Conservation (phyloP, 2,888 invertebrate species). For the Melanophora roralis region DNA sequence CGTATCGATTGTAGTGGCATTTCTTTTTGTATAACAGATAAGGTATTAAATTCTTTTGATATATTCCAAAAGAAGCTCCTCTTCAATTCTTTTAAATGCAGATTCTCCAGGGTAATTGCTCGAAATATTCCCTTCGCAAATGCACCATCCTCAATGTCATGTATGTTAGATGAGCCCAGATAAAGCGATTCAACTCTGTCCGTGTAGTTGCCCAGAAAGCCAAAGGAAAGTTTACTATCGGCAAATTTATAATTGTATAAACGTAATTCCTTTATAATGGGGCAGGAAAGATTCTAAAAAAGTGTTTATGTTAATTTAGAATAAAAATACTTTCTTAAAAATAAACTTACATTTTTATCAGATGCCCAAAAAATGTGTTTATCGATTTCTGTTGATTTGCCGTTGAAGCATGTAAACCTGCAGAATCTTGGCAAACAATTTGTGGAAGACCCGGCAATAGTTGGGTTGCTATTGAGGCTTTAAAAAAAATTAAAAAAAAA, state of each 20-base stretch:
- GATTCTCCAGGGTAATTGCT: conserved; percentile 66
- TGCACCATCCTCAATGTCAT: conserved; percentile 65
- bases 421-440: conserved; percentile 64
- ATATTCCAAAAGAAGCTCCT: conserved; percentile 65
- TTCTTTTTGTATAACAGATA: conserved; percentile 66
- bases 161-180: conserved; percentile 66
- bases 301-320: not conserved
- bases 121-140: conserved; percentile 66
- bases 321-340: not conserved
- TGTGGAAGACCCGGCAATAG: conserved; percentile 7
- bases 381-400: conserved; percentile 62
- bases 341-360: conserved; percentile 39
- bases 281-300: conserved; percentile 60
- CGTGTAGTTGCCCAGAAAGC: conserved; percentile 66
- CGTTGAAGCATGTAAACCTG: conserved; percentile 67
- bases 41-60: conserved; percentile 45
- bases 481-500: not conserved
- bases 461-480: conserved; percentile 35
- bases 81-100: conserved; percentile 62
- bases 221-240: conserved; percentile 62
- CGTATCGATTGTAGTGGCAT: conserved; percentile 54
- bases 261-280: conserved; percentile 65
- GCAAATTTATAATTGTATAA: conserved; percentile 68
- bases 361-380: conserved; percentile 62
- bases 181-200: conserved; percentile 63